A percentile compares a stretch with the other conserved stretches of the same genome.
Conservation (phyloP, 2,888 invertebrate species). For the Parascotia fuliginaria region DNA sequence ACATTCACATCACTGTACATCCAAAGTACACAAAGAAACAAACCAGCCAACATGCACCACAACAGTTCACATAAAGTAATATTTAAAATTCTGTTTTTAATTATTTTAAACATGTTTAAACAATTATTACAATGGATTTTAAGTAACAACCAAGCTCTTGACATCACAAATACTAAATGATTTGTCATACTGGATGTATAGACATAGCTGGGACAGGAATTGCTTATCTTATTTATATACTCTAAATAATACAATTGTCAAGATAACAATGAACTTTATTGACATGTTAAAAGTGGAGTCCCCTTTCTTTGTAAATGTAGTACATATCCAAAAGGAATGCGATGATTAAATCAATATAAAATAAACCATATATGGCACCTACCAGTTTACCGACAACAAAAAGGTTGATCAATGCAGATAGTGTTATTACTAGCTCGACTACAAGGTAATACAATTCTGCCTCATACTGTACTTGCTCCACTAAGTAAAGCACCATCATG, state of each 20-base stretch:
- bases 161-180: conserved; percentile 9
- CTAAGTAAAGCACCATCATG: conserved; percentile 73
- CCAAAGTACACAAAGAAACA: conserved; percentile 47
- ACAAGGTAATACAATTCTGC: conserved; percentile 70
- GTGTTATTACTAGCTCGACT: conserved; percentile 57
- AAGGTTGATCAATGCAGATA: conserved; percentile 55
- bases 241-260: conserved; percentile 40
- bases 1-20: conserved; percentile 26
- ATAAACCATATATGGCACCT: conserved; percentile 71
- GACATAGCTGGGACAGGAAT: conserved; percentile 13
- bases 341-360: conserved; percentile 73
- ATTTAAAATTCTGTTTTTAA: conserved; percentile 49
- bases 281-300: conserved; percentile 56
- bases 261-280: conserved; percentile 37
- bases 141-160: conserved; percentile 24
- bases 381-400: conserved; percentile 55
- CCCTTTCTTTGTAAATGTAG: conserved; percentile 70
- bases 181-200: conserved; percentile 25
- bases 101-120: conserved; percentile 44
- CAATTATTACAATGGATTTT: conserved; percentile 33
- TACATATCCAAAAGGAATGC: conserved; percentile 69
- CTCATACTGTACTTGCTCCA: conserved; percentile 76
- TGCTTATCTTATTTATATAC: conserved; percentile 26
- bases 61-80: conserved; percentile 51
- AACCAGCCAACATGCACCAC: conserved; percentile 45